Evolutionary conservation across 2,113 vertebrate species (phyloP).

Genomic region (cattle (Bos taurus)): DNA sequence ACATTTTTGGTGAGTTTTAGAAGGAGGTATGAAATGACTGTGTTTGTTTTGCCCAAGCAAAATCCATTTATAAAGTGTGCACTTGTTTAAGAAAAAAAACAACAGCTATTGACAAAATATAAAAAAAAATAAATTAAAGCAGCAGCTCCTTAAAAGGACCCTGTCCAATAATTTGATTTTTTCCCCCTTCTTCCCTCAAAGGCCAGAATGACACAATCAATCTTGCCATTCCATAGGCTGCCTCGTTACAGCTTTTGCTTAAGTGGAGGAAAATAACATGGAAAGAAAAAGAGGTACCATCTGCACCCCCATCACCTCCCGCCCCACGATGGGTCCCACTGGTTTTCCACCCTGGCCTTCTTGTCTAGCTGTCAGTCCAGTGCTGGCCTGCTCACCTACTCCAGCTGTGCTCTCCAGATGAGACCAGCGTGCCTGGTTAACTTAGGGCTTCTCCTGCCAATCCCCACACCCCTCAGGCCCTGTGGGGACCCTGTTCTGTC

Average conservation of each 20-base stretch:
- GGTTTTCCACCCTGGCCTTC: neutral
- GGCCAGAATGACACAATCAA: conserved; percentile 75
- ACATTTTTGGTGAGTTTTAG: conserved; percentile 25
- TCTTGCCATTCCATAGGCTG: conserved; percentile 60
- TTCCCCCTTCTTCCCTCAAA: conserved; percentile 70
- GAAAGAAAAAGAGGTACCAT: neutral
- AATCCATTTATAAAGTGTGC: conserved; percentile 77
- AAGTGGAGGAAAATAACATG: conserved; percentile 18
- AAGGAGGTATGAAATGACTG: conserved; percentile 48
- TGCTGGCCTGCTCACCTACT: neutral
- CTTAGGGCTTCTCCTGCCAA: neutral
- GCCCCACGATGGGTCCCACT: accelerated
- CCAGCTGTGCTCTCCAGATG: neutral
- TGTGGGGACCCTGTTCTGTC: neutral
- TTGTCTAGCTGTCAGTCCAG: neutral
- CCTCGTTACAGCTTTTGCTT: conserved; percentile 68
- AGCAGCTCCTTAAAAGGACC: conserved; percentile 72
- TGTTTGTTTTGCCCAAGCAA: conserved; percentile 67
- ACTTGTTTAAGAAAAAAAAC: conserved; percentile 70
- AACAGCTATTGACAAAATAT: conserved; percentile 80
- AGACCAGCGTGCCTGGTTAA: neutral
- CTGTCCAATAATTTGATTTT: conserved; percentile 78
- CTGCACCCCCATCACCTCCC: neutral
- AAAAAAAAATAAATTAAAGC: conserved; percentile 79
- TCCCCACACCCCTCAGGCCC: neutral